Evolutionary conservation across 2,888 invertebrate genomes (phyloP).

Genomic region (Pachymerium ferrugineum): DNA sequence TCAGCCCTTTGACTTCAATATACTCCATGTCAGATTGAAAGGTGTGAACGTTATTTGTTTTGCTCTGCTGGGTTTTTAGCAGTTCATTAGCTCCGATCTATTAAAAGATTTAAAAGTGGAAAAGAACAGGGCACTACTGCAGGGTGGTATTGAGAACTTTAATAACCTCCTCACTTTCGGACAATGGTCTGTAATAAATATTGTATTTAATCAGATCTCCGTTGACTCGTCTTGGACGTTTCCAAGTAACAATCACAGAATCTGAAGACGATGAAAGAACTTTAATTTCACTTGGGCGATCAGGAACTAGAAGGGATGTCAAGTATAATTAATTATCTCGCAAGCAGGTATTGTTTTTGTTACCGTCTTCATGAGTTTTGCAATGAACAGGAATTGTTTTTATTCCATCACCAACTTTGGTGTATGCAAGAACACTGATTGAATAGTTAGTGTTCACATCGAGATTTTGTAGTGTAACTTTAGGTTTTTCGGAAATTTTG

Average conservation of each 20-base stretch:
- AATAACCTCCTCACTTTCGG: conserved; percentile 34
- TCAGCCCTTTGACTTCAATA: conserved; percentile 21
- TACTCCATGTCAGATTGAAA: conserved; percentile 11
- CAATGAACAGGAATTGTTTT: conserved; percentile 70
- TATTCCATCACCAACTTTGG: conserved; percentile 76
- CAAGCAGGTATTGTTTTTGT: conserved; percentile 32
- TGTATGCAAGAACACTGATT: conserved; percentile 74
- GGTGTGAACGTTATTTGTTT: not conserved
- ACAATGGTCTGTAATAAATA: conserved; percentile 56
- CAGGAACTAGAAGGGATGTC: conserved; percentile 61
- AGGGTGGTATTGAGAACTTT: not conserved
- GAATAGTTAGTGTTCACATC: conserved; percentile 84
- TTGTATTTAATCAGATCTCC: conserved; percentile 76
- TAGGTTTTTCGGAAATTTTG: not conserved
- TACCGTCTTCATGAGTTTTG: conserved; percentile 78
- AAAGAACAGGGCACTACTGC: not conserved
- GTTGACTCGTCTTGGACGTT: conserved; percentile 71
- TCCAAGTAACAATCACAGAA: conserved; percentile 78
- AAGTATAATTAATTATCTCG: not conserved
- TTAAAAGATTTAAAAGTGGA: not conserved
- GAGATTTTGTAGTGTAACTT: conserved; percentile 45
- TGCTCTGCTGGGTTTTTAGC: not conserved
- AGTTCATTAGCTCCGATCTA: not conserved
- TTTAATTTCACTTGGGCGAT: conserved; percentile 77
- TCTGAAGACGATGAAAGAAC: conserved; percentile 72